Percentiles rank a stretch among this genome's conserved stretches.
Conservation (phyloP, 1,140 invertebrate species). For the Xylocopa sonorina region DNA sequence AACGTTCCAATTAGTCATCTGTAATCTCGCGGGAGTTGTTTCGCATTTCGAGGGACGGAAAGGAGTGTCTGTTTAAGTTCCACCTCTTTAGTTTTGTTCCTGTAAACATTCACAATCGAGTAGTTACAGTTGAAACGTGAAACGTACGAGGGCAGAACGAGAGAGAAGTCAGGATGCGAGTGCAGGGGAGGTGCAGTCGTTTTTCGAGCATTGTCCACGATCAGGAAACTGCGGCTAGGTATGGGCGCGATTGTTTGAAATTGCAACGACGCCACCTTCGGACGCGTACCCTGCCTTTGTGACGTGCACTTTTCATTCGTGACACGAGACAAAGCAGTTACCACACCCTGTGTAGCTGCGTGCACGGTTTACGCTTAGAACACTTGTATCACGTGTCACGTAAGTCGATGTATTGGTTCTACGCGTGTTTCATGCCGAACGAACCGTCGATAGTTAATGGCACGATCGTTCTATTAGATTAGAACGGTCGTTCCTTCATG, state of each 20-base stretch:
- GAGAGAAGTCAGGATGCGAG: too few species aligned
- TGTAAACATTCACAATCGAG: too few species aligned
- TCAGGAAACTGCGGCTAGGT: background rate
- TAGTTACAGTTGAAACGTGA: too few species aligned
- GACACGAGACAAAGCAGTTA: constrained; percentile 66
- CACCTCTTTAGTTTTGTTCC: too few species aligned
- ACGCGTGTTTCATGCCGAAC: constrained; percentile 52
- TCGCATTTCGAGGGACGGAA: too few species aligned
- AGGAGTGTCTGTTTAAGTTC: too few species aligned
- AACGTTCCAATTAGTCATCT: too few species aligned
- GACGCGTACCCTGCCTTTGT: background rate
- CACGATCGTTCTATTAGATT: constrained; percentile 21
- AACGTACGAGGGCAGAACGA: too few species aligned
- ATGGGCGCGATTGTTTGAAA: constrained; percentile 1
- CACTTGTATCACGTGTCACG: constrained; percentile 66
- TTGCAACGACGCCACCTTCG: background rate
- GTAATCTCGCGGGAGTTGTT: too few species aligned
- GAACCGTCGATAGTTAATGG: constrained; percentile 16
- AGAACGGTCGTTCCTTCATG: constrained; percentile 1
- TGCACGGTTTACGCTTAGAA: constrained; percentile 62
- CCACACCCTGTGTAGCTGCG: constrained; percentile 64
- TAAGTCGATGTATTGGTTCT: constrained; percentile 47
- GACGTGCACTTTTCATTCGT: constrained; percentile 60
- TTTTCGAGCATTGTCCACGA: too few species aligned
- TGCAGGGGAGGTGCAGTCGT: too few species aligned